Conservation (phyloP, 2,888 invertebrate genomes). For the Napeogenes sylphis region DNA sequence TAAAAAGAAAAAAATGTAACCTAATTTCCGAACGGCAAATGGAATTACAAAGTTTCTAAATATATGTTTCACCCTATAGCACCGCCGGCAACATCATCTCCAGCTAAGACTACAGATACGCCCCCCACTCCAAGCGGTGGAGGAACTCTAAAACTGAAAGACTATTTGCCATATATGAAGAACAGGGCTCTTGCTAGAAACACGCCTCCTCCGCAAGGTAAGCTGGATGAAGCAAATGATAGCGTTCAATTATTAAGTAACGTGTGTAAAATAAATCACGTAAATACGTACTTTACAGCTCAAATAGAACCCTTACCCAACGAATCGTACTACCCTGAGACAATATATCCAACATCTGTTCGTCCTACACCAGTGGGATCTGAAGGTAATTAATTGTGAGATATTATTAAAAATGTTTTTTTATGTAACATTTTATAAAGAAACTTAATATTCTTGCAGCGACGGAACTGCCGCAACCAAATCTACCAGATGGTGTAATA, state of each 20-base stretch:
- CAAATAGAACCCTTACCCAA: conserved; percentile 50
- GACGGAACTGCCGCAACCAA: conserved; percentile 56
- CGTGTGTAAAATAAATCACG: neutral
- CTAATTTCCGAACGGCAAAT: too few species aligned
- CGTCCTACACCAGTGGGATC: conserved; percentile 86
- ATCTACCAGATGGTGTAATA: conserved; percentile 61
- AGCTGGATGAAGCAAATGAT: neutral
- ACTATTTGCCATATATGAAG: conserved; percentile 90
- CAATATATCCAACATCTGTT: conserved; percentile 79
- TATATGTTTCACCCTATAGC: conserved; percentile 2
- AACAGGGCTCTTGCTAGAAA: conserved; percentile 45
- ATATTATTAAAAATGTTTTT: conserved; percentile 10
- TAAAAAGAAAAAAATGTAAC: too few species aligned
- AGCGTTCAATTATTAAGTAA: neutral
- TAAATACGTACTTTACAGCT: conserved; percentile 39
- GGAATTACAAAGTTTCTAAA: too few species aligned
- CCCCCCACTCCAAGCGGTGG: conserved; percentile 35
- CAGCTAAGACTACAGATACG: conserved; percentile 32
- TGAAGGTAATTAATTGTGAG: conserved; percentile 73
- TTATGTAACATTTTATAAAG: conserved; percentile 1
- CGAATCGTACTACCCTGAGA: conserved; percentile 64
- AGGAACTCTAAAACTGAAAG: conserved; percentile 86
- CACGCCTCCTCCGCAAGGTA: conserved; percentile 55
- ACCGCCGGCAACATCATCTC: conserved; percentile 30
- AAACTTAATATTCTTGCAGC: conserved; percentile 48